These are phyloP conservation scores for Lutjanus erythropterus DNA, from an alignment of 2,113 vertebrate species.

Conservation along the genomic window DNA sequence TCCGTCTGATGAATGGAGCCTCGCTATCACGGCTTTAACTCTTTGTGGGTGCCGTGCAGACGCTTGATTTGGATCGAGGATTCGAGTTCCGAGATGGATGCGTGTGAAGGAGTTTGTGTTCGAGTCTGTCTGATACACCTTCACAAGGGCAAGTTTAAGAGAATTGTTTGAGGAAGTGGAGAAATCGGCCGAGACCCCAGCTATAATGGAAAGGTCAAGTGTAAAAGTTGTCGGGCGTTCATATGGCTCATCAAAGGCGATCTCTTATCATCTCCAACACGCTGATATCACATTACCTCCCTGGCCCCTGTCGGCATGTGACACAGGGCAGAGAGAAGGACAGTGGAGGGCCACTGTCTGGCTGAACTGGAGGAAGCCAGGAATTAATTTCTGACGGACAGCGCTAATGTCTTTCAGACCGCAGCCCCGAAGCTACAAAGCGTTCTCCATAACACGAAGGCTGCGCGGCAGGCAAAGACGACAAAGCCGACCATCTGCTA, in stretches of 20 bases:
- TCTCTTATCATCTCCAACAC: conserved; percentile 73
- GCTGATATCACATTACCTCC: conserved; percentile 74
- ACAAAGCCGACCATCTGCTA: conserved; percentile 83
- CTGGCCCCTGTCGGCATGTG: conserved; percentile 77
- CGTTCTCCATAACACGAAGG: conserved; percentile 74
- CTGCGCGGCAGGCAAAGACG: conserved; percentile 65
- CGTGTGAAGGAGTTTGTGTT: conserved; percentile 20
- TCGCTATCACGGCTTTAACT: neutral
- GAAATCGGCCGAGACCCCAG: conserved; percentile 47
- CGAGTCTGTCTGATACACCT: conserved; percentile 11
- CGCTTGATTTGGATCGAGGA: conserved; percentile 41
- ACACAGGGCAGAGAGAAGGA: conserved; percentile 55
- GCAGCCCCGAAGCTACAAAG: conserved; percentile 75
- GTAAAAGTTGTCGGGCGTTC: conserved; percentile 72
- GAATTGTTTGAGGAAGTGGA: conserved; percentile 65
- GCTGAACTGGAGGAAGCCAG: conserved; percentile 73
- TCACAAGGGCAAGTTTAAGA: conserved; percentile 38
- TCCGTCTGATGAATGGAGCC: conserved; percentile 32
- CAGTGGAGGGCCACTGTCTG: conserved; percentile 62
- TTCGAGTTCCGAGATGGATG: neutral
- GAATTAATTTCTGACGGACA: conserved; percentile 82
- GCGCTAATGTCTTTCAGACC: conserved; percentile 85
- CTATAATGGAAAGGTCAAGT: conserved; percentile 78
- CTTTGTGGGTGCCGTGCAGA: conserved; percentile 7
- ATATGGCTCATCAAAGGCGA: conserved; percentile 72